Evolutionary conservation across 2,797 vertebrate species (phyloP).

Genomic region (Sphenopsis melanotis): DNA sequence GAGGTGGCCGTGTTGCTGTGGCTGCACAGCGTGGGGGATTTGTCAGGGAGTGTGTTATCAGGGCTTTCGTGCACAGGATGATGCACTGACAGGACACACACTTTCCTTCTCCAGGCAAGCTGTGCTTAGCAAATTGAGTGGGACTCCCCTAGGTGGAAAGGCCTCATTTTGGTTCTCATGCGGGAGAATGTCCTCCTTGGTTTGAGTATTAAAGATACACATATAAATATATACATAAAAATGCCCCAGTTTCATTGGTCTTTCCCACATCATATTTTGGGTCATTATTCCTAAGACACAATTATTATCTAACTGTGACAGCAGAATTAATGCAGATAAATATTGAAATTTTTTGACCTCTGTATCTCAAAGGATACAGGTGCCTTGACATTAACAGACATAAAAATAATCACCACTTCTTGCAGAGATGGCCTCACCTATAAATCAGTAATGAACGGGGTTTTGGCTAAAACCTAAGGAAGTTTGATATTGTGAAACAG

Average conservation of each 20-base stretch:
- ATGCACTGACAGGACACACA: neutral
- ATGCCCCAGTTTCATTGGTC: neutral
- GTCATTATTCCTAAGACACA: neutral
- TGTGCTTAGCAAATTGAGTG: neutral
- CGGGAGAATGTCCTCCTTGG: neutral
- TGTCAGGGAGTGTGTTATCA: neutral
- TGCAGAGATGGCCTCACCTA: neutral
- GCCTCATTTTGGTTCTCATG: neutral
- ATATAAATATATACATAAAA: neutral
- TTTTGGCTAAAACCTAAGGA: neutral
- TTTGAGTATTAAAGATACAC: neutral
- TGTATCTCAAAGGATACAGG: neutral
- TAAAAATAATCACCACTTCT: neutral
- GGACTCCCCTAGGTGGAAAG: neutral
- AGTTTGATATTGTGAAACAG: neutral
- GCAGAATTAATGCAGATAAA: neutral
- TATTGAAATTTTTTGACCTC: neutral
- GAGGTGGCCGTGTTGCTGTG: constrained; percentile 61
- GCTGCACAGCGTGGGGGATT: constrained; percentile 40
- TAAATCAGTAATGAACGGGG: neutral
- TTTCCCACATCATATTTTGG: neutral
- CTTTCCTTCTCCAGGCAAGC: neutral
- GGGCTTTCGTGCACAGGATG: neutral
- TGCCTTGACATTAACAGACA: neutral
- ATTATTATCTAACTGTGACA: neutral